Percentiles rank a stretch among this genome's conserved stretches.
Evolutionary conservation across 2,797 vertebrate species (phyloP).

Genomic region (Enteromius argenteus): DNA sequence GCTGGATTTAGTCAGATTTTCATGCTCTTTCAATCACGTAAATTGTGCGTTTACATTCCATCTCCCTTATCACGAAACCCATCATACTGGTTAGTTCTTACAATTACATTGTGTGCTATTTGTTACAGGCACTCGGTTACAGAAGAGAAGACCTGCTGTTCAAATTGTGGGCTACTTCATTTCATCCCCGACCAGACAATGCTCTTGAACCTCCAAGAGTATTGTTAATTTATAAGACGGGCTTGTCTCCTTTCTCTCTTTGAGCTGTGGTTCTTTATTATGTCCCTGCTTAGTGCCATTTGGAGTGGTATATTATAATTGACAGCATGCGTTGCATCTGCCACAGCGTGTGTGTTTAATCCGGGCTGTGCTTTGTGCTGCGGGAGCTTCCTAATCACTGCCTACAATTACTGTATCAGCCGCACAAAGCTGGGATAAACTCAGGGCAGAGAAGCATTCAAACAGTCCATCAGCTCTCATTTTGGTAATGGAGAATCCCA

Average conservation of each 20-base stretch:
- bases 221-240: conserved; percentile 3
- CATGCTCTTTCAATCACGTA: background rate
- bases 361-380: conserved; percentile 17
- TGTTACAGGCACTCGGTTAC: background rate
- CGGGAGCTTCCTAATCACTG: conserved; percentile 33
- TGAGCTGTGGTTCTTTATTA: conserved; percentile 10
- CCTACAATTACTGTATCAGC: conserved; percentile 39
- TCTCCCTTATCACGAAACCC: too few species aligned
- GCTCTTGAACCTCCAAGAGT: background rate
- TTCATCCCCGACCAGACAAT: background rate
- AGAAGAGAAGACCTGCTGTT: background rate
- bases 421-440: conserved; percentile 36
- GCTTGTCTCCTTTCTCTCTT: background rate
- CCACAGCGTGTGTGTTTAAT: conserved; percentile 31
- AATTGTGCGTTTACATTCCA: too few species aligned
- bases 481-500: conserved; percentile 40
- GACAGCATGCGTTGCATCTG: conserved; percentile 28
- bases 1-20: background rate
- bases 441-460: conserved; percentile 40
- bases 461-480: conserved; percentile 37
- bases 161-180: background rate
- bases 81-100: too few species aligned
- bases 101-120: too few species aligned
- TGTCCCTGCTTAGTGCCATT: conserved; percentile 26
- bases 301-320: conserved; percentile 40